phyloP scores from a whole-genome alignment of 1,140 invertebrate genomes.

The Platorchestia sp. region DNA sequence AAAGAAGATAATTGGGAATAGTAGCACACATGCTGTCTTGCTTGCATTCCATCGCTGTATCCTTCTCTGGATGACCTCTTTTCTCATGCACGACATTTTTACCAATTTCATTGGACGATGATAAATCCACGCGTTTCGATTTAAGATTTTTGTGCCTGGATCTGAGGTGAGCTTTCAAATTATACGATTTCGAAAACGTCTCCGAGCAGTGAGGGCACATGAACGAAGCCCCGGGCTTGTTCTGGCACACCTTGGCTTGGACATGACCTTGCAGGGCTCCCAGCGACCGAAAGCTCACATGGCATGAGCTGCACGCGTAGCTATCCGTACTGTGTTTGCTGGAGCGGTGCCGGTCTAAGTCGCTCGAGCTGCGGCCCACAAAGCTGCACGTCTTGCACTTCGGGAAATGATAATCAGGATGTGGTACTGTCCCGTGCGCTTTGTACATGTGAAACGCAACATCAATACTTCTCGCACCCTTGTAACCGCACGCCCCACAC shows the following conservation, averaged over 20 bases:
- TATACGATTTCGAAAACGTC: slow-evolving; percentile 18
- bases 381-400: not conserved
- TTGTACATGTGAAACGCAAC: not conserved
- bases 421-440: not conserved
- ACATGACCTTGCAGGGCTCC: slow-evolving; percentile 27
- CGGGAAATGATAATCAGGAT: not conserved
- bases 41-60: not conserved
- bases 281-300: slow-evolving; percentile 1
- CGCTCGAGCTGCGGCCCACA: not conserved
- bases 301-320: not conserved
- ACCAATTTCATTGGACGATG: not conserved
- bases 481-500: not conserved
- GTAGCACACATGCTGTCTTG: not conserved
- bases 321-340: not conserved
- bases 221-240: not conserved
- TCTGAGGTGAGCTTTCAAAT: slow-evolving; percentile 29
- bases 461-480: not conserved
- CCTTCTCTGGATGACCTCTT: not conserved
- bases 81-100: not conserved
- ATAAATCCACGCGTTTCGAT: not conserved
- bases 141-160: not conserved
- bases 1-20: not conserved
- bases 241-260: slow-evolving; percentile 41
- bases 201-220: slow-evolving; percentile 9
- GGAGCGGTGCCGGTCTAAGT: not conserved